phyloP scores from a whole-genome alignment of 92 coral and sea anemone genomes.

The Plumapathes pennacea region DNA sequence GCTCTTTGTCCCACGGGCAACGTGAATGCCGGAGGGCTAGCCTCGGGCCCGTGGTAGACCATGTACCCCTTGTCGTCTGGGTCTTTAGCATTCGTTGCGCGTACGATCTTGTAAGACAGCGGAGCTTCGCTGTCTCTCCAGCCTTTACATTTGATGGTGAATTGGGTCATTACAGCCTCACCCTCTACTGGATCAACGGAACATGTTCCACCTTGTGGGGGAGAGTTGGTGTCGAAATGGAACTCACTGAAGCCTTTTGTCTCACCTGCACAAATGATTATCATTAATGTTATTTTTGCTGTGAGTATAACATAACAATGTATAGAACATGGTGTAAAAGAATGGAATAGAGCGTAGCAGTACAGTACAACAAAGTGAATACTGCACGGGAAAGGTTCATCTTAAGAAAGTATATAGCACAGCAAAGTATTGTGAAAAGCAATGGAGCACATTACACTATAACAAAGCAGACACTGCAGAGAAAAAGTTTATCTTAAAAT shows the following conservation, averaged over 20 bases:
- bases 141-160: conserved; percentile 35
- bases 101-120: conserved; percentile 20
- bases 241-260: conserved; percentile 46
- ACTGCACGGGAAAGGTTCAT: no score
- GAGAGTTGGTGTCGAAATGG: conserved; percentile 40
- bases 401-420: no score
- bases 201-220: conserved; percentile 61
- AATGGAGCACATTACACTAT: no score
- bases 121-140: conserved; percentile 33
- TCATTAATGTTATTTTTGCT: no score
- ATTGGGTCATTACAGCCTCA: conserved; percentile 30
- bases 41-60: conserved; percentile 12
- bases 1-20: conserved; percentile 26
- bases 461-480: no score
- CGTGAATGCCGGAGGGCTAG: conserved; percentile 1
- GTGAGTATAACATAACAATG: no score
- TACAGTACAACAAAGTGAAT: no score
- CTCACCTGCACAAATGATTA: conserved; percentile 9
- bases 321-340: no score
- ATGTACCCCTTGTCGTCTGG: conserved; percentile 17
- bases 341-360: no score
- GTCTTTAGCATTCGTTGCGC: not conserved
- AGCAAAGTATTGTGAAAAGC: no score
- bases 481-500: no score
- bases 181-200: conserved; percentile 44